phyloP scores from a whole-genome alignment of 2,113 vertebrate species.

The Ammospiza nelsoni region DNA sequence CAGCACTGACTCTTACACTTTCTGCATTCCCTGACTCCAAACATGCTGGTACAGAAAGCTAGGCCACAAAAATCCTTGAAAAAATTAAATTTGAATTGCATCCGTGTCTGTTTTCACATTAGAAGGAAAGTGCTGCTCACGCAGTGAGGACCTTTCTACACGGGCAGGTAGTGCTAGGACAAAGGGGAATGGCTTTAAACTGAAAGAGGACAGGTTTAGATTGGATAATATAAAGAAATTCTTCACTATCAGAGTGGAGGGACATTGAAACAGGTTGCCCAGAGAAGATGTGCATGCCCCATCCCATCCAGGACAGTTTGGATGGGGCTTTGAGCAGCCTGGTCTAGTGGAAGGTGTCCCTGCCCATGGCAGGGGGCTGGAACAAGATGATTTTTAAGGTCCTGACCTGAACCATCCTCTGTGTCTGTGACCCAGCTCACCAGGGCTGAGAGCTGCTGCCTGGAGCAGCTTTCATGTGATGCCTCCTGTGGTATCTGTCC shows the following conservation, averaged over 20 bases:
- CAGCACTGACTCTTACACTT: neutral
- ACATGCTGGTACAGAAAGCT: rapidly evolving
- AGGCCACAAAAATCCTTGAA: neutral
- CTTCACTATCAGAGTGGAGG: neutral
- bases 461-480: rapidly evolving
- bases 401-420: rapidly evolving
- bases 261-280: neutral
- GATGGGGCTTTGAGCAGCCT: neutral
- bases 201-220: neutral
- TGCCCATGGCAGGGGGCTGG: neutral
- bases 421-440: neutral
- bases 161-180: neutral
- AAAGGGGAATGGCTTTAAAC: neutral
- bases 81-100: neutral
- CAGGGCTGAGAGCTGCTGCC: rapidly evolving
- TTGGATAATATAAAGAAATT: neutral
- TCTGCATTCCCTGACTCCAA: neutral
- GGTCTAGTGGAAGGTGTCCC: neutral
- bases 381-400: neutral
- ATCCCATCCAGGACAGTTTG: neutral
- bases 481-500: neutral
- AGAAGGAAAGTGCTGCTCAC: neutral
- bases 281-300: neutral
- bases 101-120: rapidly evolving
- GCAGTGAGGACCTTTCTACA: rapidly evolving